Percentiles rank a stretch among this genome's conserved stretches.
Evolutionary conservation across 2,797 vertebrate genomes (phyloP).

Genomic region (Botia almorhae): DNA sequence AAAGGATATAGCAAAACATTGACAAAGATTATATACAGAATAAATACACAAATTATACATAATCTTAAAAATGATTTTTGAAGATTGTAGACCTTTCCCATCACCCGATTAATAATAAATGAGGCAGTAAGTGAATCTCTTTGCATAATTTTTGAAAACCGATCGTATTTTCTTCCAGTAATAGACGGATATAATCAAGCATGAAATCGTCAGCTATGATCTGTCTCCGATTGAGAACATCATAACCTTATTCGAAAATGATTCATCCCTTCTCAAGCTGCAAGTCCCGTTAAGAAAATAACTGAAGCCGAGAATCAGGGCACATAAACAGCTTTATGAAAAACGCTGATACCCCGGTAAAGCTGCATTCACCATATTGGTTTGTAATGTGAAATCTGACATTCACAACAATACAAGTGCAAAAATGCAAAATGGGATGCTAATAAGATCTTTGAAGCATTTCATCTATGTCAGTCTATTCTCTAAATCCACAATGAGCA

Average conservation of each 20-base stretch:
- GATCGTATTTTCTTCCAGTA: slow-evolving; percentile 32
- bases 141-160: slow-evolving; percentile 36
- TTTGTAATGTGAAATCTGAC: slow-evolving; percentile 59
- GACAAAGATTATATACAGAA: neutral
- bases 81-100: neutral
- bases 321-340: slow-evolving; percentile 60
- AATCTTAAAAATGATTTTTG: slow-evolving; percentile 34
- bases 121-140: slow-evolving; percentile 25
- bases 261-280: slow-evolving; percentile 44
- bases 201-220: slow-evolving; percentile 56
- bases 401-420: slow-evolving; percentile 47
- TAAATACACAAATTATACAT: slow-evolving; percentile 12
- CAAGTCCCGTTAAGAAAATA: slow-evolving; percentile 49
- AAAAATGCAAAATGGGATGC: slow-evolving; percentile 43
- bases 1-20: no score
- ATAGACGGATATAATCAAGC: slow-evolving; percentile 51
- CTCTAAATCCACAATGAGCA: slow-evolving; percentile 22
- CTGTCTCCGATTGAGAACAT: slow-evolving; percentile 50
- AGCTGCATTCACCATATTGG: slow-evolving; percentile 55
- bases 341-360: slow-evolving; percentile 56
- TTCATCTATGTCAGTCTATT: slow-evolving; percentile 34
- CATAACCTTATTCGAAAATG: slow-evolving; percentile 37
- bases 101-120: slow-evolving; percentile 30
- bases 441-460: slow-evolving; percentile 57
- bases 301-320: slow-evolving; percentile 36